phyloP scores from a whole-genome alignment of 2,888 invertebrate genomes.

The Heliconius erato region DNA sequence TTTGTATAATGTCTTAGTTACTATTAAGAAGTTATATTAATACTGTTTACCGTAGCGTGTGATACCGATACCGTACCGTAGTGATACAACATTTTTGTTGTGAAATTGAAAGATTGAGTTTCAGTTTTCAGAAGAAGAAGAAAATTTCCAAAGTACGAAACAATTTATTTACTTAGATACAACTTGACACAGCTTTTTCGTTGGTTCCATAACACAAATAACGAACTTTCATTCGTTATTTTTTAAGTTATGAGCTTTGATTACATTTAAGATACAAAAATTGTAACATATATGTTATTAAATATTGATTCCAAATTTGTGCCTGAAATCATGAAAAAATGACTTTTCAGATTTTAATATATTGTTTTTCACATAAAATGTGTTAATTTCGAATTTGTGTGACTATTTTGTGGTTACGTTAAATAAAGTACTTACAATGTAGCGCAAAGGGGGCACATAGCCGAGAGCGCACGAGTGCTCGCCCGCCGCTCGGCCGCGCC shows the following conservation, averaged over 20 bases:
- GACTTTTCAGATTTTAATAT: neutral
- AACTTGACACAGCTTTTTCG: conserved; percentile 11
- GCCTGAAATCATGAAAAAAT: neutral
- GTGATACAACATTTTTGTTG: neutral
- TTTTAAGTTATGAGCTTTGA: neutral
- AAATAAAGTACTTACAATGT: conserved; percentile 76
- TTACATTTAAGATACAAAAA: neutral
- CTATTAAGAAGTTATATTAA: neutral
- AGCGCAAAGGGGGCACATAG: conserved; percentile 85
- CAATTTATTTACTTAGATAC: conserved; percentile 16
- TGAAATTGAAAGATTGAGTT: neutral
- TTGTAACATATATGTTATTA: neutral
- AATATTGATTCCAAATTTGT: too few relatives aligned
- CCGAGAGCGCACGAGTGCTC: conserved; percentile 81
- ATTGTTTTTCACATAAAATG: neutral
- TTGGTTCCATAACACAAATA: conserved; percentile 1
- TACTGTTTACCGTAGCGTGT: too few relatives aligned
- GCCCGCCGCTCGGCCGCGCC: conserved; percentile 81
- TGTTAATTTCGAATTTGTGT: conserved; percentile 1
- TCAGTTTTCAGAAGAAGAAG: too few relatives aligned
- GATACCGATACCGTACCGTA: too few relatives aligned
- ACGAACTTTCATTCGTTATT: conserved; percentile 8
- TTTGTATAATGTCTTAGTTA: neutral
- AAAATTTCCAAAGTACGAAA: neutral
- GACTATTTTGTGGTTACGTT: neutral